Base-by-base conservation (phyloP, 1,140 invertebrate genomes). In the Drosophila athabasca region DNA sequence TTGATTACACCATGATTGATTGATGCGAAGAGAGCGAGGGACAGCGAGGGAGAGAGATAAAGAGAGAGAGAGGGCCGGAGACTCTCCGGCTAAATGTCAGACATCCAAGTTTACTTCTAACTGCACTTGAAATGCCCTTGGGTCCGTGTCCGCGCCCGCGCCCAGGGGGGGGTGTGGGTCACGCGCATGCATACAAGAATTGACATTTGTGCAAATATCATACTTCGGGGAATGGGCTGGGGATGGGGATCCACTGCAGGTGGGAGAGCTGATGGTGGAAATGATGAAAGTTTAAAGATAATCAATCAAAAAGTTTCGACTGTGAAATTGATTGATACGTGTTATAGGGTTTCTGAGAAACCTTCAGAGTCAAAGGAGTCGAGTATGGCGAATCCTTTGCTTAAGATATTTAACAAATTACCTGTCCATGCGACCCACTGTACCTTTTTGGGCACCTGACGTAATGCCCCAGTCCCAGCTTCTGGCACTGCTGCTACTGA, bases 1-100 rank as follows among this genome's bases (percentile, higher is more conserved):
- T 68, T 69, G 66, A 69, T 69, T 68, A 69, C 62, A 68, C 41
- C 26, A 54, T 68, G 66, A 69, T 69, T 69, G 66, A 69, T 69
- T 68, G 51, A 69, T 68, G 49, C 9, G 62, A 26, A 11, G n/a
- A 26, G 3, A 15, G 24, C 22, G n/a, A 41, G 29, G 46, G 26
- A 51, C 29, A n/a, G 46, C 31, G 22, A 15, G 41, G 50, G 19
- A 19, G 0, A 3, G 9, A 1, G 11, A 1, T 24, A 5, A 3
- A 6, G 50, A 15, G 26, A 3, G 35, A 0, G 2, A 9, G 26
- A 3, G 35, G 0, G 2, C 9, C 11, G 9, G 11, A 39, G 35
- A 39, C 35, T 39, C 11, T 15, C 62, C 43, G 43, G 66, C 45
- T 24, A 69, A 66, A 69, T 69, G 65, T 69, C 51, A 68, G 64